phyloP scores from a whole-genome alignment of 2,113 vertebrate genomes.

The Lepisosteus osseus region DNA sequence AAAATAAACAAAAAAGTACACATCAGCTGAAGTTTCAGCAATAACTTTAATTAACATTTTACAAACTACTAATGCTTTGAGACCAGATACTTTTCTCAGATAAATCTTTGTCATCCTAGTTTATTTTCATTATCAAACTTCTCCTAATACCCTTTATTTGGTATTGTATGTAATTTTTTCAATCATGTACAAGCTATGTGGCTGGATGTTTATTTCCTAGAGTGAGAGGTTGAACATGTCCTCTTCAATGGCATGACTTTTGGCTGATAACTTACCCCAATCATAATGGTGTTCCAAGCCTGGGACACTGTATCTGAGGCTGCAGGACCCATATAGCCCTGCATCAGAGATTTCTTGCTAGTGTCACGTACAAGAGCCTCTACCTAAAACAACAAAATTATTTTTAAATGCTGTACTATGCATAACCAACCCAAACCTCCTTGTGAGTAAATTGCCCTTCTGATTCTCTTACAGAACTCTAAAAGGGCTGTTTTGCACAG shows the following conservation, averaged over 20 bases:
- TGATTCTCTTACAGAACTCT: no score
- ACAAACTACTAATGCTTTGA: neutral
- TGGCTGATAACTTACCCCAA: constrained; percentile 13
- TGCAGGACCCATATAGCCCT: constrained; percentile 18
- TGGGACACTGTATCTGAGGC: constrained; percentile 20
- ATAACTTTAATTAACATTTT: neutral
- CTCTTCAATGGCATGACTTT: neutral
- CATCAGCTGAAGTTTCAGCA: neutral
- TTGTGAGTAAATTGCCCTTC: no score
- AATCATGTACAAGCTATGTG: no score
- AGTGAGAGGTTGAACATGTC: no score
- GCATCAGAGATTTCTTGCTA: constrained; percentile 15
- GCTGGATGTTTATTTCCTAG: no score
- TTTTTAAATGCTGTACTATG: no score
- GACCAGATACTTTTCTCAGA: neutral
- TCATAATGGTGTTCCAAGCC: constrained; percentile 30
- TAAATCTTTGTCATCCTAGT: no score
- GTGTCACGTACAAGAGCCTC: constrained; percentile 15
- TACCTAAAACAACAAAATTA: constrained; percentile 17
- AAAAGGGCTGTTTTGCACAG: no score
- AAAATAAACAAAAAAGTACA: constrained; percentile 15
- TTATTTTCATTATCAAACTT: no score
- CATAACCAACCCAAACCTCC: no score
- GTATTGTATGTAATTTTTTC: no score
- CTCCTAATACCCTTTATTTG: no score